These are phyloP conservation scores for Formica aserva DNA, from an alignment of 2,888 invertebrate species.

Conservation along the genomic window DNA sequence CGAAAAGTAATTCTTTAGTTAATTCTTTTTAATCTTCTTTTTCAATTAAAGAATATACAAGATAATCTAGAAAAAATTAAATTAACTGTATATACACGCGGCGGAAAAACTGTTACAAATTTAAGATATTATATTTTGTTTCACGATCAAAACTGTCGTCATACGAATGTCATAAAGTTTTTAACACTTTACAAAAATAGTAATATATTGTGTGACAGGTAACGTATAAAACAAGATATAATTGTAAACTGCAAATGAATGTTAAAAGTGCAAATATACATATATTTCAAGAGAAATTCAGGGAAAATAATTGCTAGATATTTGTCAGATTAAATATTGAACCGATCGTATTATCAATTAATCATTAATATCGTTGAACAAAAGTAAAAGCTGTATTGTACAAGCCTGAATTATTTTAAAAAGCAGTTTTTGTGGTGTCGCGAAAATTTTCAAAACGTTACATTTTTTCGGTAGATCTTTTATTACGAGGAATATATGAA, in stretches of 20 bases:
- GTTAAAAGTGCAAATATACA: background rate
- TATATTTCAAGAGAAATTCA: background rate
- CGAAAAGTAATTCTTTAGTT: slow-evolving; percentile 1
- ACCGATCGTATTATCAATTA: background rate
- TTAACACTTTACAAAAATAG: slow-evolving; percentile 51
- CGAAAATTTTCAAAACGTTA: background rate
- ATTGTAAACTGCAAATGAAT: background rate
- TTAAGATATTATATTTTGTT: slow-evolving; percentile 56
- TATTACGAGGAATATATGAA: slow-evolving; percentile 46
- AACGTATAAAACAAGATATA: slow-evolving; percentile 66
- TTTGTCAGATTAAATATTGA: background rate
- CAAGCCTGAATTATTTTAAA: background rate
- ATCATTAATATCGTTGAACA: background rate
- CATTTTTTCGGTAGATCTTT: slow-evolving; percentile 50
- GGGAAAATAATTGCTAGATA: background rate
- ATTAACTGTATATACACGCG: background rate
- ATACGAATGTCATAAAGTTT: slow-evolving; percentile 58
- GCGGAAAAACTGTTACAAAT: background rate
- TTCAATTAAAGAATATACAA: background rate
- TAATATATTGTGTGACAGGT: slow-evolving; percentile 68
- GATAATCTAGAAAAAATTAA: slow-evolving; percentile 1
- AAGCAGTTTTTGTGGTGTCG: background rate
- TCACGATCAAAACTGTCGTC: slow-evolving; percentile 68
- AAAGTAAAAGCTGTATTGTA: background rate
- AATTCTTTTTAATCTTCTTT: background rate